These are phyloP conservation scores for Coremacera marginata DNA, from an alignment of 2,888 invertebrate genomes.

Conservation along the genomic window DNA sequence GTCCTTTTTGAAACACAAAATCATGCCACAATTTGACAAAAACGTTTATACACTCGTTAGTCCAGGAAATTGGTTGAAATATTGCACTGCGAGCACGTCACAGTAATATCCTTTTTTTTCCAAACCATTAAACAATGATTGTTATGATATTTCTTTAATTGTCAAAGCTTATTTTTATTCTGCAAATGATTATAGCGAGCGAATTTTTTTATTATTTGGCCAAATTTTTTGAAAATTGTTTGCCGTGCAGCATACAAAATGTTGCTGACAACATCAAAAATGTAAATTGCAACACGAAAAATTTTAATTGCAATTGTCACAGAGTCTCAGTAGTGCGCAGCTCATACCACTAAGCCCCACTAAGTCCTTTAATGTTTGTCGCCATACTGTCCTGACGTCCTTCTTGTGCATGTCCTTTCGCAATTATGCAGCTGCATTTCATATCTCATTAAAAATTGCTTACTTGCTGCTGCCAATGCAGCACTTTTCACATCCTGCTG, in stretches of 20 bases:
- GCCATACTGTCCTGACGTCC: not conserved
- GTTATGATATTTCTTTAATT: no score
- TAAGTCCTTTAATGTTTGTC: not conserved
- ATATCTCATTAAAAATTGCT: constrained; percentile 39
- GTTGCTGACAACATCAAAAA: constrained; percentile 34
- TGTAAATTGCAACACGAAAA: constrained; percentile 32
- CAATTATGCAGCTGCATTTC: constrained; percentile 38
- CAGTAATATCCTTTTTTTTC: no score
- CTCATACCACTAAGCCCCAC: not conserved
- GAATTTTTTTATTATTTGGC: no score
- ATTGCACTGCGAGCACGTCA: no score
- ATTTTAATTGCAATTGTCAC: constrained; percentile 35
- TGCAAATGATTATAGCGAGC: no score
- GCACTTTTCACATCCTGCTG: constrained; percentile 24
- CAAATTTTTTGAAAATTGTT: not conserved
- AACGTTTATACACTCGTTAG: no score
- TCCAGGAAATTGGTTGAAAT: no score
- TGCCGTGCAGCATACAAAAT: constrained; percentile 7
- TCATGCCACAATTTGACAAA: no score
- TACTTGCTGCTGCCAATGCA: constrained; percentile 35
- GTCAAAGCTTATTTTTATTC: no score
- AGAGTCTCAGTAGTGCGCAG: not conserved
- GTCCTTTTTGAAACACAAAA: no score
- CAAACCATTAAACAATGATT: no score
- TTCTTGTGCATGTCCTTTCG: constrained; percentile 27